These are phyloP conservation scores for Heterocephalus glaber DNA, from an alignment of 2,113 vertebrate species.

Conservation along the genomic window DNA sequence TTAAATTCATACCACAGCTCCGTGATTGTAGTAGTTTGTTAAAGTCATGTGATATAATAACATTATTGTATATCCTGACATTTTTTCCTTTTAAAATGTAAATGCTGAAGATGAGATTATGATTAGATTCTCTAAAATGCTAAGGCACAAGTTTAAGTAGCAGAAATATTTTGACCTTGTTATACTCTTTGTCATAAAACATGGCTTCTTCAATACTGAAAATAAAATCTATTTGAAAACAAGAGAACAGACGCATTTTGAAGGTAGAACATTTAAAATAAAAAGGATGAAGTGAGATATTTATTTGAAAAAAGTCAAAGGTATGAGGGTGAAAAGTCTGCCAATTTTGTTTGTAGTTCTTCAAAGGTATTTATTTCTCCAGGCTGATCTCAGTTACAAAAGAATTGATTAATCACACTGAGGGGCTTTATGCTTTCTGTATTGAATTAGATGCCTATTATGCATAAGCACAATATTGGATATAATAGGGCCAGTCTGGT, in stretches of 20 bases:
- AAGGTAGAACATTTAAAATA: slow-evolving; percentile 62
- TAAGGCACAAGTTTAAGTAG: not conserved
- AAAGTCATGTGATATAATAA: not conserved
- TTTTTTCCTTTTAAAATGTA: slow-evolving; percentile 54
- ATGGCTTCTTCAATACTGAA: not conserved
- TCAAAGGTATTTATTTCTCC: slow-evolving; percentile 57
- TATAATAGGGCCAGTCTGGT: not conserved
- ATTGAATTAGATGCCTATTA: slow-evolving; percentile 9
- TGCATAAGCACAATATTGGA: not conserved
- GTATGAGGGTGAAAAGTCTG: not conserved
- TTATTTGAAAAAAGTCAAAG: slow-evolving; percentile 53
- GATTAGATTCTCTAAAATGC: slow-evolving; percentile 13
- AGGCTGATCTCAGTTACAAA: slow-evolving; percentile 4
- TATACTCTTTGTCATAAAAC: not conserved
- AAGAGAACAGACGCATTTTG: slow-evolving; percentile 34
- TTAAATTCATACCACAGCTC: slow-evolving; percentile 25
- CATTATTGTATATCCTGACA: slow-evolving; percentile 35
- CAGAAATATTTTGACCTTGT: not conserved
- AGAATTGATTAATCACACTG: slow-evolving; percentile 49
- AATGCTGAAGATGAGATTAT: not conserved
- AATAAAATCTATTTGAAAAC: slow-evolving; percentile 46
- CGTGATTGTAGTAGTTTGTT: slow-evolving; percentile 34
- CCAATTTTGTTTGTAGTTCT: slow-evolving; percentile 54
- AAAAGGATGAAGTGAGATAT: slow-evolving; percentile 26
- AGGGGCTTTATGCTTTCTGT: slow-evolving; percentile 57